Conservation (phyloP, 1,140 invertebrate species). For the Drosophila melanogaster region DNA sequence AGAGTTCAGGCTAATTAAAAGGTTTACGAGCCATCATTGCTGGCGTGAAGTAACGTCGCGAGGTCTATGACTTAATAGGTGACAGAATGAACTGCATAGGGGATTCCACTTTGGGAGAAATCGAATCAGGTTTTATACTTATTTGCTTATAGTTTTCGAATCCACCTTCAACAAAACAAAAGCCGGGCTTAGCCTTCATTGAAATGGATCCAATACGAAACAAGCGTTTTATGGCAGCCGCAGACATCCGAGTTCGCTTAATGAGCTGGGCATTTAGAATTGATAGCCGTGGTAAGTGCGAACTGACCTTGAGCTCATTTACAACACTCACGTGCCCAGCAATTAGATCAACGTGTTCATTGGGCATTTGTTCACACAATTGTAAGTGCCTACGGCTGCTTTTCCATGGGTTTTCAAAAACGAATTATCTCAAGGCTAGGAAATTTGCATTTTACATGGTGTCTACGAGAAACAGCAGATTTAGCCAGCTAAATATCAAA, state of each 20-base stretch:
- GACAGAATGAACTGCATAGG: slow-evolving; percentile 12
- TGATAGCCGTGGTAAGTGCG: slow-evolving; percentile 15
- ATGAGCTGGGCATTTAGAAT: slow-evolving; percentile 34
- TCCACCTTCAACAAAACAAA: slow-evolving; percentile 25
- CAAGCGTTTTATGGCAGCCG: slow-evolving; percentile 26
- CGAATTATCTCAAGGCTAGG: slow-evolving; percentile 14
- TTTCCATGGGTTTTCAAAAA: slow-evolving; percentile 22
- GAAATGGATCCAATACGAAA: slow-evolving; percentile 35
- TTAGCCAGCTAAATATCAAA: slow-evolving; percentile 31
- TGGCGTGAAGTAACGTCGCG: slow-evolving; percentile 16
- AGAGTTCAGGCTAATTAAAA: slow-evolving; percentile 35
- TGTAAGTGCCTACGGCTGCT: slow-evolving; percentile 18
- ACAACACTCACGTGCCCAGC: slow-evolving; percentile 50
- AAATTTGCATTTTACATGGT: slow-evolving; percentile 45
- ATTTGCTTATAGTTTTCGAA: slow-evolving; percentile 22
- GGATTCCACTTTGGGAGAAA: background rate
- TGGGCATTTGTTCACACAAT: slow-evolving; percentile 36
- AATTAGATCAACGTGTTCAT: slow-evolving; percentile 62
- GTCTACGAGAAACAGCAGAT: slow-evolving; percentile 8
- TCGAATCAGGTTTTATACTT: slow-evolving; percentile 13
- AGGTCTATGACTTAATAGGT: background rate
- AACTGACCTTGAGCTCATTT: slow-evolving; percentile 53
- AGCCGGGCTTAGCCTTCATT: slow-evolving; percentile 19
- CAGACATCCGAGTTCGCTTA: slow-evolving; percentile 15
- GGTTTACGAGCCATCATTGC: slow-evolving; percentile 23